phyloP scores from a whole-genome alignment of 53 echinoderm and acorn worm genomes.

The Paelopatides confundens region DNA sequence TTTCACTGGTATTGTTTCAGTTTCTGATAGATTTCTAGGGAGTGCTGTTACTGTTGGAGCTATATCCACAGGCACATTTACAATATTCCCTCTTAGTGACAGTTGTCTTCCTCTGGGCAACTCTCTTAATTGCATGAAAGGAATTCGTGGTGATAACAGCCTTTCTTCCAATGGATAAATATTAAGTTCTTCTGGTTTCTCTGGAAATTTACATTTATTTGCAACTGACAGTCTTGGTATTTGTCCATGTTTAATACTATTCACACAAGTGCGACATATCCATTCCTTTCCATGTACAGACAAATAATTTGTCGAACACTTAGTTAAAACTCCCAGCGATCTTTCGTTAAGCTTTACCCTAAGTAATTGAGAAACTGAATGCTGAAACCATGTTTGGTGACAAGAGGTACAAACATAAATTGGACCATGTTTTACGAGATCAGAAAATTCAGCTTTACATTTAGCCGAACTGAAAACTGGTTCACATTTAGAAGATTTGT shows the following conservation, averaged over 20 bases:
- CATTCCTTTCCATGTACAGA: constrained; percentile 32
- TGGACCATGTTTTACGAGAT: constrained; percentile 2
- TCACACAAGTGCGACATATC: constrained; percentile 54
- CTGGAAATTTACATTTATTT: constrained; percentile 43
- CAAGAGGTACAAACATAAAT: constrained; percentile 49
- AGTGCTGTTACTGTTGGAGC: constrained; percentile 51
- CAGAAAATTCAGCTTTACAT: too few species aligned
- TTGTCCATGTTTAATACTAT: not conserved
- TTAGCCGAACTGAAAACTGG: too few species aligned
- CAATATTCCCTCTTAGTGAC: constrained; percentile 59
- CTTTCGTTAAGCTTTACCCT: not conserved
- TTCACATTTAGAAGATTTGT: too few species aligned
- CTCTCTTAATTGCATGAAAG: constrained; percentile 71
- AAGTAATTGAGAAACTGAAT: constrained; percentile 4
- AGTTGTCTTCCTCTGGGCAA: constrained; percentile 64
- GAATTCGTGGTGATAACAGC: constrained; percentile 52
- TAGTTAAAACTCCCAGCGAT: not conserved
- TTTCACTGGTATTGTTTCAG: constrained; percentile 60
- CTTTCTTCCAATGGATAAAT: constrained; percentile 56
- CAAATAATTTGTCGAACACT: not conserved
- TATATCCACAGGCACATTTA: constrained; percentile 66
- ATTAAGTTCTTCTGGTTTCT: constrained; percentile 26
- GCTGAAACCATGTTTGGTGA: constrained; percentile 47
- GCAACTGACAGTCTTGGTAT: constrained; percentile 31
- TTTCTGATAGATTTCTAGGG: constrained; percentile 32